Evolutionary conservation across 1,140 invertebrate genomes (phyloP).

Genomic region (Caenorhabditis briggsae): DNA sequence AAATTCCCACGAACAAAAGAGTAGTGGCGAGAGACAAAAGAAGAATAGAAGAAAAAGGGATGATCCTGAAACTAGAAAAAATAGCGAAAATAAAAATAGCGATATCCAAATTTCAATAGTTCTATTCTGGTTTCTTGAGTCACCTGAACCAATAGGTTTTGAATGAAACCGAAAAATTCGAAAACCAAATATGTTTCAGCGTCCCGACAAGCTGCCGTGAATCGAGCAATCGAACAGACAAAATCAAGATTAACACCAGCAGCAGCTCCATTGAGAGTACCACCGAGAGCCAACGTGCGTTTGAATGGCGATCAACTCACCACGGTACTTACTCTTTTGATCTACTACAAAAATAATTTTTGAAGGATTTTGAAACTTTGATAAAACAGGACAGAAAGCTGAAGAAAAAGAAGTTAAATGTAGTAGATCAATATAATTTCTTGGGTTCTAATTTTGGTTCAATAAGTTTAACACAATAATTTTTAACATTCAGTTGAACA

Average conservation of each 20-base stretch:
- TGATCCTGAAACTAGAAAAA: slow-evolving; percentile 39
- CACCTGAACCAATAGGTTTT: neutral
- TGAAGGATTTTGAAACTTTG: slow-evolving; percentile 14
- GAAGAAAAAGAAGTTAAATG: neutral
- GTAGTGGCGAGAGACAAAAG: slow-evolving; percentile 16
- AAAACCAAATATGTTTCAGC: slow-evolving; percentile 41
- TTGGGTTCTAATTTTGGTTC: slow-evolving; percentile 48
- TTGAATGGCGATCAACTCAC: slow-evolving; percentile 55
- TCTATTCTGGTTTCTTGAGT: slow-evolving; percentile 31
- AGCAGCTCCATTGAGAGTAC: slow-evolving; percentile 46
- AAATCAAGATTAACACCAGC: slow-evolving; percentile 56
- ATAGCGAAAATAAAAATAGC: neutral
- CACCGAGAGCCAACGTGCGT: slow-evolving; percentile 45
- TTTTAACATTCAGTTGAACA: slow-evolving; percentile 20
- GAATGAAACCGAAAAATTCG: neutral
- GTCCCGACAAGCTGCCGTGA: slow-evolving; percentile 56
- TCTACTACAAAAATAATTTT: slow-evolving; percentile 16
- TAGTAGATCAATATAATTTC: slow-evolving; percentile 40
- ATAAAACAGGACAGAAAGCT: neutral
- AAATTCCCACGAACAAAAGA: slow-evolving; percentile 29
- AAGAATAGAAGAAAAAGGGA: neutral
- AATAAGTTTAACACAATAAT: slow-evolving; percentile 15
- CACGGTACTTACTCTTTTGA: slow-evolving; percentile 55
- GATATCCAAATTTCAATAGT: neutral
- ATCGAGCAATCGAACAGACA: slow-evolving; percentile 61